Percentiles rank a stretch among this genome's conserved stretches.
These are phyloP conservation scores for Trichomalopsis sarcophagae DNA, from an alignment of 1,140 invertebrate genomes.

Conservation along the genomic window DNA sequence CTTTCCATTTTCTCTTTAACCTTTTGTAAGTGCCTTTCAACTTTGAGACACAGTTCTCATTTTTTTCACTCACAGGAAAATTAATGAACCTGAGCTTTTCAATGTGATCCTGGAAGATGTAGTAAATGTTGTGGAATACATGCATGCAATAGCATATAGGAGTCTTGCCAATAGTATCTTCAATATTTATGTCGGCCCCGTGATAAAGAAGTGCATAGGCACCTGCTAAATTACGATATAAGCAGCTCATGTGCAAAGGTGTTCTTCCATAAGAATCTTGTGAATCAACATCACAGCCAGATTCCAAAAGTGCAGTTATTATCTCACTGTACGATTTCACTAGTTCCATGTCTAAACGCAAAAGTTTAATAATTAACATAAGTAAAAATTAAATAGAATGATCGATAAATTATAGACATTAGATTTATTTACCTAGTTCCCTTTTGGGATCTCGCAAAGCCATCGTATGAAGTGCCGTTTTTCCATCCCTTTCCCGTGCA, in stretches of 20 bases:
- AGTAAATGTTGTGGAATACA: constrained; percentile 18
- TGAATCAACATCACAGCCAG: not conserved
- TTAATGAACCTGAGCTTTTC: not conserved
- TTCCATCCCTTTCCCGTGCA: constrained; percentile 14
- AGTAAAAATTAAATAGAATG: not conserved
- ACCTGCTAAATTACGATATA: constrained; percentile 1
- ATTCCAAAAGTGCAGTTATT: not conserved
- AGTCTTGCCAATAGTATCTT: not conserved
- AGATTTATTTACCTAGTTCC: constrained; percentile 1
- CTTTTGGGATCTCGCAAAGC: not conserved
- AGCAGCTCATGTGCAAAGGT: not conserved
- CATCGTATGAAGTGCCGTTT: constrained; percentile 21
- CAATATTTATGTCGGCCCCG: constrained; percentile 27
- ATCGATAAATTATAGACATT: not conserved
- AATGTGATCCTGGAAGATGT: constrained; percentile 24
- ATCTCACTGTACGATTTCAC: not conserved
- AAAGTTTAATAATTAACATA: not conserved
- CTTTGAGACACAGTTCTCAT: not conserved
- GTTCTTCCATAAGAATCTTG: not conserved
- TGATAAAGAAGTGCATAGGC: constrained; percentile 25
- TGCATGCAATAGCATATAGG: constrained; percentile 6
- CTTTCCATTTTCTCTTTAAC: not conserved
- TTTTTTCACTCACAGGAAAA: constrained; percentile 6
- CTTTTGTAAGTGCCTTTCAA: not conserved
- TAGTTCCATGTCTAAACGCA: constrained; percentile 16